Evolutionary conservation across 2,113 vertebrate genomes (phyloP).

Genomic region (Maccullochella peelii): DNA sequence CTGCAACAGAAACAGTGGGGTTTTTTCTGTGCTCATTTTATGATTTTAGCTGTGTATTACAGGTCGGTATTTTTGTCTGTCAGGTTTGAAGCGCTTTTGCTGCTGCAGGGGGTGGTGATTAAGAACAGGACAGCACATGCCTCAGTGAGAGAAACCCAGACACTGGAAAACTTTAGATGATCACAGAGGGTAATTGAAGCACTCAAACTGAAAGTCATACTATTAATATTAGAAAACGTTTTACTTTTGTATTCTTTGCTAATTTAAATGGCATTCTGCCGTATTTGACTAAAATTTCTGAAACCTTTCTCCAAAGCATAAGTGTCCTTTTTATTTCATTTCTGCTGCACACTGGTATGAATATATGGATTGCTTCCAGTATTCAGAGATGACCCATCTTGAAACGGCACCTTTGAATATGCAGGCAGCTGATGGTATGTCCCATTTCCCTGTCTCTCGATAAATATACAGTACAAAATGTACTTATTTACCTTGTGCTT

Average conservation of each 20-base stretch:
- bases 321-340: neutral
- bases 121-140: conserved; percentile 68
- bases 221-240: conserved; percentile 14
- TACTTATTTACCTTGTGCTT: neutral
- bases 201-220: neutral
- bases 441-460: neutral
- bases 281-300: neutral
- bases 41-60: conserved; percentile 32
- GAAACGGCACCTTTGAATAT: neutral
- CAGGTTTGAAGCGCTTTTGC: conserved; percentile 37
- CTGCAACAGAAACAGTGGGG: neutral
- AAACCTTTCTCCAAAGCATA: neutral
- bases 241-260: neutral
- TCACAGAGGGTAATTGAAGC: conserved; percentile 12
- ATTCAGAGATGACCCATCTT: neutral
- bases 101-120: conserved; percentile 67
- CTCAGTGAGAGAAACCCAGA: conserved; percentile 44
- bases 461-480: neutral
- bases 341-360: neutral
- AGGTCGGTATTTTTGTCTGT: conserved; percentile 48
- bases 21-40: conserved; percentile 29
- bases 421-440: neutral
- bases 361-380: neutral
- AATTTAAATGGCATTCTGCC: neutral
- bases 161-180: conserved; percentile 30